Percentiles rank a stretch among this genome's conserved stretches.
Conservation (phyloP, 2,797 vertebrate genomes). For the Aulostomus chinensis region DNA sequence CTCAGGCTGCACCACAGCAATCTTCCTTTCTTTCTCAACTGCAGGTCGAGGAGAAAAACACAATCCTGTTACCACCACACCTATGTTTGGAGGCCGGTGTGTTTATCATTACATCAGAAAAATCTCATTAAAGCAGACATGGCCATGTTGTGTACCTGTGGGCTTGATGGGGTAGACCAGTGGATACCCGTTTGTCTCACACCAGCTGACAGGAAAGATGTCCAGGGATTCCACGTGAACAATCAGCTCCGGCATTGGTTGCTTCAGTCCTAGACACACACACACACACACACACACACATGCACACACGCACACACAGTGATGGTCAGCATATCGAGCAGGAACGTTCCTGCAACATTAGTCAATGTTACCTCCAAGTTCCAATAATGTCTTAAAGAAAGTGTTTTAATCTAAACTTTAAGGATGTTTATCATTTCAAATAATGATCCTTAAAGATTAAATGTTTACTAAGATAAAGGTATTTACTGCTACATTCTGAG, state of each 20-base stretch:
- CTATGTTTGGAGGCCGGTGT: not conserved
- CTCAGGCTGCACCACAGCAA: constrained; percentile 94
- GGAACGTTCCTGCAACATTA: too few relatives aligned
- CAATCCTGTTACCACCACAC: not conserved
- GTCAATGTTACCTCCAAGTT: too few relatives aligned
- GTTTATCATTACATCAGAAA: not conserved
- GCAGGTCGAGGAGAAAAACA: constrained; percentile 52
- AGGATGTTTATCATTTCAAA: too few relatives aligned
- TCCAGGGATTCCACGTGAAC: constrained; percentile 94
- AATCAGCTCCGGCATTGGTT: constrained; percentile 90
- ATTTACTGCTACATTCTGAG: too few relatives aligned
- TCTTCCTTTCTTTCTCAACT: constrained; percentile 93
- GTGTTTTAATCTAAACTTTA: too few relatives aligned
- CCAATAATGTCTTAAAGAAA: too few relatives aligned
- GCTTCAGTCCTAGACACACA: constrained; percentile 85
- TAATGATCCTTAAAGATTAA: too few relatives aligned
- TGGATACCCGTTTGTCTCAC: constrained; percentile 95
- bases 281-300: constrained; percentile 6
- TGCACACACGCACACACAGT: not conserved
- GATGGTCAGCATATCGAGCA: too few relatives aligned
- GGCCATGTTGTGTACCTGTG: constrained; percentile 77
- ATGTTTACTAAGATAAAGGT: too few relatives aligned
- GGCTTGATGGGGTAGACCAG: constrained; percentile 90
- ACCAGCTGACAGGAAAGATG: constrained; percentile 98
- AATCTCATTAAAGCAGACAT: not conserved